Evolutionary conservation across 2,797 vertebrate genomes (phyloP), one percentile per base, ranked within the genome.

Genomic region (Staurois parvus): DNA sequence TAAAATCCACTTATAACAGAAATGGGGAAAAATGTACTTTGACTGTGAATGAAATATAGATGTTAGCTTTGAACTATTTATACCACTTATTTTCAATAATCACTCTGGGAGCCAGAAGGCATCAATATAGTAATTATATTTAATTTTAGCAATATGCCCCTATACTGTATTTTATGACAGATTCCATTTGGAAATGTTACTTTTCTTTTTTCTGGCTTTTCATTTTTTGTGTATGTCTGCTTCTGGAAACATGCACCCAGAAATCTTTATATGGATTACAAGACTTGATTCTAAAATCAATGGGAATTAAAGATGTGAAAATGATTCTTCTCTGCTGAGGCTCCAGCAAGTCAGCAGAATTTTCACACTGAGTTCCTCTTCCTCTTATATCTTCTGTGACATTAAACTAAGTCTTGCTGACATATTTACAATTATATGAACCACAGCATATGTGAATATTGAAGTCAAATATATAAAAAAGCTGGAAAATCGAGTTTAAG

Each of bases 221-320:
- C 37, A n/a, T 26, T 79, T n/a, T 29, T 13, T 52, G 19, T 32
- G 29, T 29, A 69, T 52, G 13, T 48, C 28, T 45, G 37, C 26
- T 48, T 21, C 21, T 32, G 48, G 42, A 67, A 34, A 29, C 21
- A 32, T 52, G 77, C 10, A 37, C 69, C n/a, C 45, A 80, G 29
- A 70, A 80, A 70, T 80, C 78, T 17, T 56, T 80, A 70, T 80
- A 70, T 80, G n/a, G 78, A 80, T 80, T 56, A 80, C 24, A 80
- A 30, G 48, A 37, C 67, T 80, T 70, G 42, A 80, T 80, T 80
- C 29, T 56, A 80, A 80, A 80, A 80, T 80, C 78, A 80, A 80
- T 80, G 40, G 67, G 45, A 80, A 70, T 70, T 34, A 70, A 56
- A 80, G 42, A 68, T 70, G 62, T 79, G 76, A 70, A 80, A 80